A percentile compares a stretch with the other conserved stretches of the same genome.
These are phyloP conservation scores for Labeo catla DNA, from an alignment of 2,113 vertebrate species.

Conservation along the genomic window DNA sequence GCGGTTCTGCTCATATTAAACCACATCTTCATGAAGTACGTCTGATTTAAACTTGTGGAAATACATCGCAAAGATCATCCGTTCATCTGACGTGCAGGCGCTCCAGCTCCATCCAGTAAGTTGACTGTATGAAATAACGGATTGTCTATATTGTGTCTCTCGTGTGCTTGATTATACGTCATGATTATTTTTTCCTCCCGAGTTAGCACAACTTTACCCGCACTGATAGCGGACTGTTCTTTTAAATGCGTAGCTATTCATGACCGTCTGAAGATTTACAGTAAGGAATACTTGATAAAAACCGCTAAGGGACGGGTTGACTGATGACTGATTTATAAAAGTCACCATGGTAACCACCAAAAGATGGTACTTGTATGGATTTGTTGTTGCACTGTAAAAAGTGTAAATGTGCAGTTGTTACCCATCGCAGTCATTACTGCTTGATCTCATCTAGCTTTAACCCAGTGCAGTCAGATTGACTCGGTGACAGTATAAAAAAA, in stretches of 20 bases:
- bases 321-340: background rate
- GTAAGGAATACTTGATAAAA: background rate
- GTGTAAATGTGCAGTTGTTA: background rate
- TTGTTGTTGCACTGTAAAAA: background rate
- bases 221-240: background rate
- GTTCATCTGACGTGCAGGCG: background rate
- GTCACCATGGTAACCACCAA: background rate
- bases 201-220: background rate
- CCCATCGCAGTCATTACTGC: background rate
- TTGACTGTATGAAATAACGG: background rate
- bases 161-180: background rate
- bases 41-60: conserved; percentile 35
- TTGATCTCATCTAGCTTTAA: background rate
- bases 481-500: too few relatives aligned
- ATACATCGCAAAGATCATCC: background rate
- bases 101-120: conserved; percentile 5
- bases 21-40: background rate
- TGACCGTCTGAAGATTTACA: background rate
- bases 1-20: background rate
- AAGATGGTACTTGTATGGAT: background rate
- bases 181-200: background rate
- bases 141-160: background rate
- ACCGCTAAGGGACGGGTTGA: background rate
- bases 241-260: background rate
- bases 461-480: background rate